Evolutionary conservation across 2,113 vertebrate species (phyloP), one percentile per base, ranked within the genome.

Genomic region (Trematocara zebra): DNA sequence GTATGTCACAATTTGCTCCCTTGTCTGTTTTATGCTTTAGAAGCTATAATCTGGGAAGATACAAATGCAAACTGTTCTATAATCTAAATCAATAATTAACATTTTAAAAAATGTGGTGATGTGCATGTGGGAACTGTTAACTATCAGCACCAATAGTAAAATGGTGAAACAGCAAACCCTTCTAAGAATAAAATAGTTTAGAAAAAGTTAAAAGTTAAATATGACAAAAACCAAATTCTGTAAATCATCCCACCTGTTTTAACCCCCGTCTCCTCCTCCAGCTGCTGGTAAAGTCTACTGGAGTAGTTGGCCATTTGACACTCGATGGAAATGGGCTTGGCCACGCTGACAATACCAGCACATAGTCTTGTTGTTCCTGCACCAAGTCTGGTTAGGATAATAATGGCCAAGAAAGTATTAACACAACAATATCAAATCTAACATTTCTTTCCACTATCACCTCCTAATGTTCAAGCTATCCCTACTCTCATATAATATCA

Each of bases 241-340:
- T 76, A 11, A 49, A 37, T 12, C 40, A n/a, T 37, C 94, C 92
- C 93, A 99, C 98, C 98, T 93, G 98, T 99, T 84, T 97, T 96
- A 31, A 99, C 94, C 1, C 98, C 98, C 0, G 98, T 99, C 94
- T 99, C 98, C 82, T 97, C 94, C 35, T 99, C 97, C 88, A 99
- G 95, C 56, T 96, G 97, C 78, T 97, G 93, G 57, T 99, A 99
- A 67, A 99, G 98, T 79, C 96, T 94, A 88, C 97, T 98, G 20
- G 98, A 99, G 82, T 99, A 99, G 82, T 97, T 95, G 17, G 98
- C 98, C 98, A 99, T 99, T 94, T 97, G 97, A 89, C 97, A 98
- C 93, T 99, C 98, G 1, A 99, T 92, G 83, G 97, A 95, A 86
- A 97, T 72, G 2, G 97, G 97, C 79, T 98, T 97, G 79, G 97